Conservation (phyloP, 2,113 vertebrate genomes). For the Brachionichthys hirsutus region DNA sequence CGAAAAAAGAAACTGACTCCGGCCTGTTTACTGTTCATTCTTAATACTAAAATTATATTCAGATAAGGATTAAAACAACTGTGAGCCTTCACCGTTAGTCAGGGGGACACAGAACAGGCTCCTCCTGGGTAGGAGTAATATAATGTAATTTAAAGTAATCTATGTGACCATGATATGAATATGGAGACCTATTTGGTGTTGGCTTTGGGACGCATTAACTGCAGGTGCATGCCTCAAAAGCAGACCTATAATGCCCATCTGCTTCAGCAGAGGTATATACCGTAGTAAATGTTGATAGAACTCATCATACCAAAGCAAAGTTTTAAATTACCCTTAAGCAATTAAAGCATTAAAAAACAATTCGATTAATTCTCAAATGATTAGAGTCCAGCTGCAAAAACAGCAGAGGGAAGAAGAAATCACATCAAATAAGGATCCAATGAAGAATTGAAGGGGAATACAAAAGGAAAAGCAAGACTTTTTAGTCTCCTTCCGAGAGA, state of each 20-base stretch:
- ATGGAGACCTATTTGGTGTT: conserved; percentile 26
- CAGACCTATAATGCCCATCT: conserved; percentile 23
- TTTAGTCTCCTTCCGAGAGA: neutral
- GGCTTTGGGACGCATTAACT: conserved; percentile 18
- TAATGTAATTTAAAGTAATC: conserved; percentile 38
- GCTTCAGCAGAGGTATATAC: conserved; percentile 3
- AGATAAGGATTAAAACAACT: conserved; percentile 7
- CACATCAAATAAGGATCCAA: neutral
- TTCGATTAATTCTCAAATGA: too few relatives aligned
- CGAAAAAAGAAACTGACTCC: neutral
- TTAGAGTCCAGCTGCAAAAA: too few relatives aligned
- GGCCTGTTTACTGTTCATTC: conserved; percentile 4
- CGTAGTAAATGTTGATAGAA: conserved; percentile 1
- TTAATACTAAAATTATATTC: conserved; percentile 18
- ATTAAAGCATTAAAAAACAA: too few relatives aligned
- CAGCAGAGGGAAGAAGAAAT: neutral
- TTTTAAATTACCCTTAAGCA: too few relatives aligned
- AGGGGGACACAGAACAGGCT: conserved; percentile 43
- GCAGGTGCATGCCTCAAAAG: conserved; percentile 17
- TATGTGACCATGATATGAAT: conserved; percentile 25
- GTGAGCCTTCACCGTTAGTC: conserved; percentile 40
- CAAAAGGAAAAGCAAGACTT: neutral
- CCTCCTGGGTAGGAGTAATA: conserved; percentile 25
- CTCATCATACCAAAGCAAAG: neutral
- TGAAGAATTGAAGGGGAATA: neutral